Evolutionary conservation across 2,797 vertebrate species (phyloP).

Genomic region (Danio kyathit): DNA sequence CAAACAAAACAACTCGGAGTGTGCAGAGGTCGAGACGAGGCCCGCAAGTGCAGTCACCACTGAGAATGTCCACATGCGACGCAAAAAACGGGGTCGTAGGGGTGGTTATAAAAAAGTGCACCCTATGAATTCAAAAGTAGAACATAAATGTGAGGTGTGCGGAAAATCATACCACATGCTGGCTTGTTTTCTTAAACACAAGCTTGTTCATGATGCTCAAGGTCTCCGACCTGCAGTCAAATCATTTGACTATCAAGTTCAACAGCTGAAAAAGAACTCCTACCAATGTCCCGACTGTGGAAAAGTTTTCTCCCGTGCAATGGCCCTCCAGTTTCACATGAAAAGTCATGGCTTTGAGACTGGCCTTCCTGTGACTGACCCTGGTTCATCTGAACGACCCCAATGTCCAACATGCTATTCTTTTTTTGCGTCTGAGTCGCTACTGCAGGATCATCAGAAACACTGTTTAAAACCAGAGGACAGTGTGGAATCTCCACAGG

Average conservation of each 20-base stretch:
- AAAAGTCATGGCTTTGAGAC: constrained; percentile 82
- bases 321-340: constrained; percentile 86
- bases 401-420: constrained; percentile 74
- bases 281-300: constrained; percentile 82
- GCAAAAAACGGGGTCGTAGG: constrained; percentile 72
- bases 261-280: constrained; percentile 81
- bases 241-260: constrained; percentile 83
- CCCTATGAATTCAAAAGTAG: constrained; percentile 69
- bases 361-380: constrained; percentile 63
- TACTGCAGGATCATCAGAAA: constrained; percentile 75
- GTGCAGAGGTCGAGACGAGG: constrained; percentile 70
- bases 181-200: constrained; percentile 81
- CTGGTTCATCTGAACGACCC: constrained; percentile 55
- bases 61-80: constrained; percentile 70
- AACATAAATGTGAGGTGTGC: constrained; percentile 80
- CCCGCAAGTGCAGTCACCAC: not conserved
- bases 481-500: not conserved
- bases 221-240: constrained; percentile 74
- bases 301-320: constrained; percentile 81
- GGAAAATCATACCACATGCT: constrained; percentile 80
- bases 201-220: constrained; percentile 75
- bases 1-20: constrained; percentile 76
- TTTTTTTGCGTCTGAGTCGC: constrained; percentile 73
- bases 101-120: constrained; percentile 12
- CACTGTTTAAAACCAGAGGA: constrained; percentile 69